Percentiles rank a stretch among this genome's conserved stretches.
Evolutionary conservation across 2,797 vertebrate genomes (phyloP).

Genomic region (Tokudaia tokunoshimensis): DNA sequence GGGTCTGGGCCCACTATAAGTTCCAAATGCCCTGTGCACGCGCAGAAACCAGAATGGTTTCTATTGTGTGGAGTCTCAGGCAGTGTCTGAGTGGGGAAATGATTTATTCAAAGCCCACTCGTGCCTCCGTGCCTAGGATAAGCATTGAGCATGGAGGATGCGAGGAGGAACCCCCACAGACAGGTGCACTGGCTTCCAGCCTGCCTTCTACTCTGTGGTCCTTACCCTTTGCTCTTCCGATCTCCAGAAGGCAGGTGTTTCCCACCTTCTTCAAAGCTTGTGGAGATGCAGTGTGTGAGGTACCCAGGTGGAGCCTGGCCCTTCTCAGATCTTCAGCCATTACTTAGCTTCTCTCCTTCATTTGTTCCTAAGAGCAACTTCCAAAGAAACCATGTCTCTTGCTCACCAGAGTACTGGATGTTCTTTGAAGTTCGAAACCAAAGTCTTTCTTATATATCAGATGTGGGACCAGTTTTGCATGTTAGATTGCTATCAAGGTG

Average conservation of each 20-base stretch:
- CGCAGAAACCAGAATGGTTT: background rate
- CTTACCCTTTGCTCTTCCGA: background rate
- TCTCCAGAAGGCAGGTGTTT: background rate
- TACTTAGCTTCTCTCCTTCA: background rate
- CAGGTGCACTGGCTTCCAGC: background rate
- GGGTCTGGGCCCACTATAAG: background rate
- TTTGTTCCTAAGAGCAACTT: background rate
- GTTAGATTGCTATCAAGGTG: background rate
- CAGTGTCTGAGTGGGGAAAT: background rate
- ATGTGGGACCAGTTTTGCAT: background rate
- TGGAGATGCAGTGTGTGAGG: background rate
- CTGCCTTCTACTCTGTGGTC: background rate
- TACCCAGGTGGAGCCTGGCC: background rate
- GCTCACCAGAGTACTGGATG: background rate
- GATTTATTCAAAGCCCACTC: background rate
- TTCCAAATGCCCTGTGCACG: background rate
- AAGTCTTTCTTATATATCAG: background rate
- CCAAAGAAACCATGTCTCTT: background rate
- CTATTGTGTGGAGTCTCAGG: background rate
- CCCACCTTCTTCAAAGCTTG: background rate
- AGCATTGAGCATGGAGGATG: background rate
- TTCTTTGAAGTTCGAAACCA: conserved; percentile 45
- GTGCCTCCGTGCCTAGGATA: background rate
- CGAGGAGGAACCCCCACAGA: background rate
- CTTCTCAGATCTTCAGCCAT: background rate